These are phyloP conservation scores for Timema cristinae DNA, from an alignment of 2,888 invertebrate species.

Conservation along the genomic window DNA sequence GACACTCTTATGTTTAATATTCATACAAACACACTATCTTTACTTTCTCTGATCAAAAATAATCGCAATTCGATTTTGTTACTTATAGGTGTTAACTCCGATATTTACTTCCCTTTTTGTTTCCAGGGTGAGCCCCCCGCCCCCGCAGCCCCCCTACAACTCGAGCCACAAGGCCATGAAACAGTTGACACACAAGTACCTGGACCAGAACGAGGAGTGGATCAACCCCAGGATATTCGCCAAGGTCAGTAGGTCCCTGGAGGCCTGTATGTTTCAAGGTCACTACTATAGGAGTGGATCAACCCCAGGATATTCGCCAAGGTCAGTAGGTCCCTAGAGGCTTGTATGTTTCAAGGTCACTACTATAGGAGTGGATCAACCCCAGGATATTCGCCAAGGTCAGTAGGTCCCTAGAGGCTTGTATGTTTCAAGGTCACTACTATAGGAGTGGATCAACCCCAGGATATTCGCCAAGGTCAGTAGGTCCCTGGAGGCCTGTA, in stretches of 20 bases:
- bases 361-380: conserved; percentile 8
- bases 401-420: neutral
- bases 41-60: too few species aligned
- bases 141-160: neutral
- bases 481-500: neutral
- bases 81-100: too few species aligned
- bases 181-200: conserved; percentile 8
- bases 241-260: conserved; percentile 4
- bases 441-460: conserved; percentile 12
- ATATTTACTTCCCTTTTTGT: neutral
- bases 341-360: too few species aligned
- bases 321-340: neutral
- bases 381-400: conserved; percentile 9
- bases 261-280: too few species aligned
- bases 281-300: neutral
- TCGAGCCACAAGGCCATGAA: conserved; percentile 1
- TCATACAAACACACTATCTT: too few species aligned
- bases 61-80: too few species aligned
- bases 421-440: too few species aligned
- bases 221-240: conserved; percentile 9
- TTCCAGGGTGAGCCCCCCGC: conserved; percentile 7
- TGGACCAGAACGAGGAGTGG: conserved; percentile 5
- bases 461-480: conserved; percentile 6
- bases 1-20: too few species aligned
- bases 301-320: conserved; percentile 9